Percentiles rank a stretch among this genome's conserved stretches.
Evolutionary conservation across 2,888 invertebrate species (phyloP).

Genomic region (Rapana venosa): DNA sequence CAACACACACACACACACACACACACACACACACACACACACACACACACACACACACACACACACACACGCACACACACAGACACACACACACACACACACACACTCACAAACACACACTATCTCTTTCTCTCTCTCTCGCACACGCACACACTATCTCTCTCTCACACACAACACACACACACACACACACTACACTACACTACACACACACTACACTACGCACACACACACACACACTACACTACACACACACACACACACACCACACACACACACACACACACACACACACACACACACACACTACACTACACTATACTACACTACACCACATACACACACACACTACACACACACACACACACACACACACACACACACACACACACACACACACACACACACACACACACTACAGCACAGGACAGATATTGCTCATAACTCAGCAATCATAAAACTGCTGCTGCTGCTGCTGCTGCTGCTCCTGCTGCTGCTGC

Average conservation of each 20-base stretch:
- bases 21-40: conserved; percentile 13
- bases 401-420: not conserved
- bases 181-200: conserved; percentile 16
- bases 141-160: not conserved
- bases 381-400: not conserved
- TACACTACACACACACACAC: not conserved
- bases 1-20: not conserved
- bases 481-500: no score
- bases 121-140: not conserved
- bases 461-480: no score
- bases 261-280: no score
- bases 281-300: not conserved
- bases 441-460: no score
- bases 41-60: conserved; percentile 25
- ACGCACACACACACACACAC: conserved; percentile 19
- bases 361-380: not conserved
- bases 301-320: not conserved
- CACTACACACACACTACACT: conserved; percentile 26
- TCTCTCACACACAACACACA: conserved; percentile 2
- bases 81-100: not conserved
- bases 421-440: no score
- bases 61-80: conserved; percentile 21
- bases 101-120: conserved; percentile 11
- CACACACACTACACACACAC: not conserved
- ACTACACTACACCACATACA: not conserved